Evolutionary conservation across 2,888 invertebrate genomes (phyloP), one percentile per base, ranked within the genome.

Genomic region (Masnerella sp.): DNA sequence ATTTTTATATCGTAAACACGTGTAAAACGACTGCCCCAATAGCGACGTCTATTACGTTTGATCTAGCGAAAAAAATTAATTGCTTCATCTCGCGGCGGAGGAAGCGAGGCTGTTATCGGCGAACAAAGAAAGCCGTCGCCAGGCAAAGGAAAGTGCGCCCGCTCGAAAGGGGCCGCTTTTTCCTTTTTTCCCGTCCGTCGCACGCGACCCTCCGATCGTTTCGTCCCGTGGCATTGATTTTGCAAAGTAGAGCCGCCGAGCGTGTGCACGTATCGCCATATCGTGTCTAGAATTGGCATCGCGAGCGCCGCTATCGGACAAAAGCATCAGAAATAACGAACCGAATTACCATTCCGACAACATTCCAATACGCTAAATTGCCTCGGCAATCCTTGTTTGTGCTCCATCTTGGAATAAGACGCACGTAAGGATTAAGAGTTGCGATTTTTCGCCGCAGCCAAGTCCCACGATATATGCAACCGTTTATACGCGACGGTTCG

Each of bases 51-150:
- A 12, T 54, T 45, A 43, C 32, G 5, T 40, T 34, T 20, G 5
- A 34, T 42, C n/a, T 2, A 69, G 42, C 67, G 38, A 42, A 45
- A 42, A 71, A 76, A 80, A 80, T 78, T 77, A 81, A 81, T 81
- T 78, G 77, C 77, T 72, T 74, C 42, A 45, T 51, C 40, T 38
- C 42, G 69, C 43, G 54, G 49, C 54, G 14, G 9, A 49, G 51
- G 52, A 51, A 56, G 43, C 59, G 65, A 74, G 69, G 75, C 75
- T 47, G 62, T 64, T 68, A 42, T 64, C 56, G 18, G 17, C 49
- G 75, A 74, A 76, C 76, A 80, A 79, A 78, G 76, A 76, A 77
- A 75, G 43, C 45, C 49, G 45, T 32, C 40, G 42, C 12, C 47
- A 15, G 49, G 51, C 56, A 43, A 56, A 40, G 40, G 54, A 72